phyloP scores from a whole-genome alignment of 2,888 invertebrate genomes.

The Caenorhabditis sulstoni region DNA sequence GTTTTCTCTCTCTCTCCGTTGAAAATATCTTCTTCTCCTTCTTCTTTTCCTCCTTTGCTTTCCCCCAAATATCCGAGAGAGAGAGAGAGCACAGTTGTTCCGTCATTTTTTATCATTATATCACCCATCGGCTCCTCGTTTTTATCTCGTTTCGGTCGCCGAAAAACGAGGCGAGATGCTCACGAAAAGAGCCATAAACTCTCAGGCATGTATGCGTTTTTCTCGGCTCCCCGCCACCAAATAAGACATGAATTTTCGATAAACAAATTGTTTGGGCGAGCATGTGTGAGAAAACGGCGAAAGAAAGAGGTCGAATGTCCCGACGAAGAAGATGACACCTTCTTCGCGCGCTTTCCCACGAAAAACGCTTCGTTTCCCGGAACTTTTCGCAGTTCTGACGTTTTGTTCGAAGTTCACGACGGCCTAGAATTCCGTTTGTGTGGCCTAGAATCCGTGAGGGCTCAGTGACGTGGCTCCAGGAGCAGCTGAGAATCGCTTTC shows the following conservation, averaged over 20 bases:
- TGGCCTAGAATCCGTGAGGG: too few species aligned
- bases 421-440: too few species aligned
- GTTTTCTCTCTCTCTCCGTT: conserved; percentile 17
- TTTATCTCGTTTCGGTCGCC: background rate
- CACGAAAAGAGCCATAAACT: conserved; percentile 52
- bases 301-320: conserved; percentile 37
- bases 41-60: conserved; percentile 12
- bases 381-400: too few species aligned
- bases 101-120: conserved; percentile 31
- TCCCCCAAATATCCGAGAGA: too few species aligned
- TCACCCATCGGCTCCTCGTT: background rate
- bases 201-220: conserved; percentile 51
- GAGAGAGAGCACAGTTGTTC: conserved; percentile 49
- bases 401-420: too few species aligned
- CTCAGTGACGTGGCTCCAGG: background rate
- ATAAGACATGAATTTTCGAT: conserved; percentile 50
- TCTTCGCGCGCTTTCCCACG: too few species aligned
- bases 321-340: conserved; percentile 45
- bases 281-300: conserved; percentile 10
- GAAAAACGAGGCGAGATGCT: background rate
- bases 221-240: background rate
- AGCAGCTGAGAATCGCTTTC: too few species aligned
- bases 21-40: conserved; percentile 23
- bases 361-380: too few species aligned
- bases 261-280: conserved; percentile 49